Percentiles rank a stretch among this genome's conserved stretches.
Evolutionary conservation across 2,888 invertebrate genomes (phyloP).

Genomic region (Altica lythri): DNA sequence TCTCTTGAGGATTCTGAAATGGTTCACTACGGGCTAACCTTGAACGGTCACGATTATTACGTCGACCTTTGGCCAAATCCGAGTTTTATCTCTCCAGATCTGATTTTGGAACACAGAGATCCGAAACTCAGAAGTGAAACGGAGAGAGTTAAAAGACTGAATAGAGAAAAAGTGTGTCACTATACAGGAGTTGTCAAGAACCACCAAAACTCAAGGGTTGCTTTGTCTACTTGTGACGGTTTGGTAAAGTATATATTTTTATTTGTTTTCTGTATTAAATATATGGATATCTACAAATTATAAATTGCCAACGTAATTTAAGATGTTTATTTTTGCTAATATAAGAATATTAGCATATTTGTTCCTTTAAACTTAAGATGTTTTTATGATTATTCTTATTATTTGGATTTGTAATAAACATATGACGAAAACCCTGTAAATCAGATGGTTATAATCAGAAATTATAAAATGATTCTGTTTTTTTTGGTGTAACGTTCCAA

Average conservation of each 20-base stretch:
- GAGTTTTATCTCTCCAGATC: slow-evolving; percentile 58
- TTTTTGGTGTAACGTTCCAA: no score
- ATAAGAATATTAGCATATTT: no score
- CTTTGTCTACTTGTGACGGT: slow-evolving; percentile 60
- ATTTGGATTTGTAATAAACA: no score
- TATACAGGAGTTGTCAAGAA: slow-evolving; percentile 60
- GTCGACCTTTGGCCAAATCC: slow-evolving; percentile 61
- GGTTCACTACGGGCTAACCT: slow-evolving; percentile 50
- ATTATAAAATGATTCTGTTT: no score
- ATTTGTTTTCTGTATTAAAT: no score
- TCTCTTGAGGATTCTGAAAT: slow-evolving; percentile 42
- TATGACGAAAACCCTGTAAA: no score
- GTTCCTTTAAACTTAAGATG: no score
- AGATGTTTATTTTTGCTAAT: no score
- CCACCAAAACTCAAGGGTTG: slow-evolving; percentile 57
- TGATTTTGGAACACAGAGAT: slow-evolving; percentile 50
- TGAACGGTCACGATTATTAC: slow-evolving; percentile 53
- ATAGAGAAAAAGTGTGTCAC: slow-evolving; percentile 55
- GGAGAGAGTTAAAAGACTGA: slow-evolving; percentile 44
- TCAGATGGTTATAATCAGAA: no score
- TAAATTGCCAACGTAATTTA: no score
- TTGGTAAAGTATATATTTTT: slow-evolving; percentile 46
- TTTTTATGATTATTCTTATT: no score
- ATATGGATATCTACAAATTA: no score
- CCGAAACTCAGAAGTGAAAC: slow-evolving; percentile 46